These are phyloP conservation scores for Hippocampus abdominalis DNA, from an alignment of 2,113 vertebrate genomes.

Conservation along the genomic window DNA sequence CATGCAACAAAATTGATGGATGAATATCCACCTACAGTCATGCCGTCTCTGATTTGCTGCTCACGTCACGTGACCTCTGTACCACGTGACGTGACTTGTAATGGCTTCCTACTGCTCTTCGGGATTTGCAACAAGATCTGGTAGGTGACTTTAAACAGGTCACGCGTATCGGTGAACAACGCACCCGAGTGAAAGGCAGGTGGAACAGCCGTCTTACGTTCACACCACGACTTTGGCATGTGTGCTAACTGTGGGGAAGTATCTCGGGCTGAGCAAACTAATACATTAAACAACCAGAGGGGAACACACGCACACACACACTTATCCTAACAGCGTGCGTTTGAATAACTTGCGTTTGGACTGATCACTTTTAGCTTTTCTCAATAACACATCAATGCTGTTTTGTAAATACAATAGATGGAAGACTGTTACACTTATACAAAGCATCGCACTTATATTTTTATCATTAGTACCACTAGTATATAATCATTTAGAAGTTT, in stretches of 20 bases:
- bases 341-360: not conserved
- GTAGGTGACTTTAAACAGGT: conserved; percentile 30
- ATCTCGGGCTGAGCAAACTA: not conserved
- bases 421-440: too few relatives aligned
- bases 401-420: not conserved
- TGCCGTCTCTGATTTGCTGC: not conserved
- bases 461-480: too few relatives aligned
- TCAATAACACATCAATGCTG: not conserved
- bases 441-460: too few relatives aligned
- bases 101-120: conserved; percentile 55
- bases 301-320: too few relatives aligned
- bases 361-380: not conserved
- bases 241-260: not conserved
- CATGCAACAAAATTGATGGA: too few relatives aligned
- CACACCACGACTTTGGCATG: not conserved
- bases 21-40: too few relatives aligned
- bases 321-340: not conserved
- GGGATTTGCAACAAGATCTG: conserved; percentile 29
- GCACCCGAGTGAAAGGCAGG: not conserved
- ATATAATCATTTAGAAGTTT: too few relatives aligned
- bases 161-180: not conserved
- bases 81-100: not conserved
- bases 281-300: not conserved
- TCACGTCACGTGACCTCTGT: not conserved
- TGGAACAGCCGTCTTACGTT: not conserved